phyloP scores from a whole-genome alignment of 1,140 invertebrate genomes.

The Drosophila truncata region DNA sequence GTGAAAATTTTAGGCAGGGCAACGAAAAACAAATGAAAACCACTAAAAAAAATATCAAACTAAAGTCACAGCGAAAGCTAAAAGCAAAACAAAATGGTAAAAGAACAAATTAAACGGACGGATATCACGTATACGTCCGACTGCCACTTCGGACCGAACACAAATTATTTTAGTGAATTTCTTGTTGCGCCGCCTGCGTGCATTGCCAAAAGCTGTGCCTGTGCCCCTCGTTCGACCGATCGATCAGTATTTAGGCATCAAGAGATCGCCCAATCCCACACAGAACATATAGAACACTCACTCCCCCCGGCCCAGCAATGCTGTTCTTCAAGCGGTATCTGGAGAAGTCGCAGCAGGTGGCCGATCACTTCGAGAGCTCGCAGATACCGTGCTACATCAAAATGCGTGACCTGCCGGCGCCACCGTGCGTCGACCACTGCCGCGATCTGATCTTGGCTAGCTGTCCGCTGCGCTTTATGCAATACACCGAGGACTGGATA shows the following conservation, averaged over 20 bases:
- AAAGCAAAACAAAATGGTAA: constrained; percentile 63
- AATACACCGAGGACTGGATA: constrained; percentile 78
- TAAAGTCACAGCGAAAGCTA: constrained; percentile 27
- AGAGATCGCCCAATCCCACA: not conserved
- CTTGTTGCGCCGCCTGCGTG: constrained; percentile 20
- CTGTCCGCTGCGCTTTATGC: constrained; percentile 60
- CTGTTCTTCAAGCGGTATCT: constrained; percentile 82
- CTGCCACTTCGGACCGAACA: constrained; percentile 15
- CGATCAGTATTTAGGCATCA: constrained; percentile 17
- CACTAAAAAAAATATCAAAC: constrained; percentile 22
- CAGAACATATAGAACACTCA: not conserved
- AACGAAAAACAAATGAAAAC: constrained; percentile 44
- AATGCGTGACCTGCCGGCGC: constrained; percentile 72
- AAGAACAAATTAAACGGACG: constrained; percentile 52
- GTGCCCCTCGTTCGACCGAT: not conserved
- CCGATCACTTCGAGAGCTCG: constrained; percentile 68
- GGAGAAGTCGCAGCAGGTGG: constrained; percentile 74
- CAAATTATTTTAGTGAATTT: constrained; percentile 8
- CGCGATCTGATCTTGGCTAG: constrained; percentile 66
- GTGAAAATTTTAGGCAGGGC: constrained; percentile 65
- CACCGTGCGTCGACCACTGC: constrained; percentile 56
- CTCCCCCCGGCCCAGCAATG: constrained; percentile 33
- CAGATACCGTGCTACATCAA: constrained; percentile 77
- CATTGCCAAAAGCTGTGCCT: constrained; percentile 22
- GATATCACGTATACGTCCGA: constrained; percentile 16